Evolutionary conservation across 1,140 invertebrate genomes (phyloP), one percentile per base, ranked within the genome.

Genomic region (Pseudobourletiella spinata): DNA sequence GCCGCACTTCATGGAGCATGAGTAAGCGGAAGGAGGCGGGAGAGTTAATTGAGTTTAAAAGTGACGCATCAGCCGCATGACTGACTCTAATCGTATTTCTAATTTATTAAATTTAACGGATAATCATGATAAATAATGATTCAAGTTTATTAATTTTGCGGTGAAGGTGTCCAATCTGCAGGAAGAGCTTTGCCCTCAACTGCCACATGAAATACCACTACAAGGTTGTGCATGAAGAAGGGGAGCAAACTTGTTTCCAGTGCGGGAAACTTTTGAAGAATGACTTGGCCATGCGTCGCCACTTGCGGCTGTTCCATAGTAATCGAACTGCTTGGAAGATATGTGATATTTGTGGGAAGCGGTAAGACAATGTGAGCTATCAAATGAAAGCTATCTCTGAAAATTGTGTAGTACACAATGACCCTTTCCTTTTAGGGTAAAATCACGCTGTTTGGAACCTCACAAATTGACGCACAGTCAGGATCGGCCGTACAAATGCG

Each of bases 201-300:
- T 63, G 61, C 28, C 61, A 63, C 43, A 63, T 63, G 61, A 58
- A 52, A 18, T 63, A 63, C 42, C 61, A 63, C 56, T 63, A 63
- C 35, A 63, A 63, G 54, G 61, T 63, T 2, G 61, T 63, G 8
- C 61, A 63, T 26, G 61, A 63, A 44, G 48, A 57, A 28, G 56
- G 56, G 16, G 61, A 63, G 22, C 56, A 59, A 25, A 58, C 46
- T 43, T 63, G 61, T 28, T 42, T 44, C 14, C 56, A 59, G 24
- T 63, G 61, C 44, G 61, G 61, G 35, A 63, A 59, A 22, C 29
- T 63, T 20, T 44, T 63, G 61, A 63, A 63, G 55, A 63, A 63
- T 44, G 61, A 63, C 32, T 54, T 63, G 39, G 61, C 61, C 22
- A 63, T 63, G 61, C 20, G 56, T 58, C 44, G 61, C 28, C 61